phyloP scores from a whole-genome alignment of 2,888 invertebrate species.

The Phengaris arion region DNA sequence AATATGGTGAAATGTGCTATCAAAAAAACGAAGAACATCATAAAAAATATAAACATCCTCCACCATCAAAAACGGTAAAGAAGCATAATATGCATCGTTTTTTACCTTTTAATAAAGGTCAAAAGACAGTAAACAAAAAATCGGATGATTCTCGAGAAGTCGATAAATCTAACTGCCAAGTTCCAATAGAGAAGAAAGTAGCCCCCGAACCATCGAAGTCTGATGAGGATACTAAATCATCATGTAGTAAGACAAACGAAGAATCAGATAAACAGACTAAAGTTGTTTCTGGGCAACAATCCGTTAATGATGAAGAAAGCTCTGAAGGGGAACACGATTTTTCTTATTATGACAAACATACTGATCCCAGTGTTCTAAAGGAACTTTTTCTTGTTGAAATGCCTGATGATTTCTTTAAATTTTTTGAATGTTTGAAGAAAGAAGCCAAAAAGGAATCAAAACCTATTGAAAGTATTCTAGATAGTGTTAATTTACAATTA shows the following conservation, averaged over 20 bases:
- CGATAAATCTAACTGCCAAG: neutral
- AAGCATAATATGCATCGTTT: slow-evolving; percentile 45
- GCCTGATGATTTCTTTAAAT: slow-evolving; percentile 93
- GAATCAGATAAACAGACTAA: neutral
- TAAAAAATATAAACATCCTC: slow-evolving; percentile 87
- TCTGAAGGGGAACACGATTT: slow-evolving; percentile 47
- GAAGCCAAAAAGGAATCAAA: slow-evolving; percentile 51
- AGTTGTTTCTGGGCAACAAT: neutral
- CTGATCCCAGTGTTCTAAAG: slow-evolving; percentile 80
- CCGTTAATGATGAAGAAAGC: neutral
- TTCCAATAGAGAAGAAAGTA: neutral
- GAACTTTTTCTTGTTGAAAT: slow-evolving; percentile 89
- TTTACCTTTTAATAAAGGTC: slow-evolving; percentile 47
- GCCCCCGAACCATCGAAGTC: neutral
- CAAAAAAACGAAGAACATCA: slow-evolving; percentile 88
- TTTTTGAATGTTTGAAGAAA: slow-evolving; percentile 87
- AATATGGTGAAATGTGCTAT: slow-evolving; percentile 89
- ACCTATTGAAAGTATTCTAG: slow-evolving; percentile 81
- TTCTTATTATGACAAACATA: slow-evolving; percentile 63
- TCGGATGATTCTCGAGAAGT: slow-evolving; percentile 2
- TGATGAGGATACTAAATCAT: neutral
- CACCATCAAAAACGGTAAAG: slow-evolving; percentile 48
- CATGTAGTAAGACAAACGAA: neutral
- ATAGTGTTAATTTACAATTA: slow-evolving; percentile 83
- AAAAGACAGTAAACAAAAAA: slow-evolving; percentile 31